Evolutionary conservation across 2,113 vertebrate species (phyloP).

Genomic region (Scophthalmus maximus): DNA sequence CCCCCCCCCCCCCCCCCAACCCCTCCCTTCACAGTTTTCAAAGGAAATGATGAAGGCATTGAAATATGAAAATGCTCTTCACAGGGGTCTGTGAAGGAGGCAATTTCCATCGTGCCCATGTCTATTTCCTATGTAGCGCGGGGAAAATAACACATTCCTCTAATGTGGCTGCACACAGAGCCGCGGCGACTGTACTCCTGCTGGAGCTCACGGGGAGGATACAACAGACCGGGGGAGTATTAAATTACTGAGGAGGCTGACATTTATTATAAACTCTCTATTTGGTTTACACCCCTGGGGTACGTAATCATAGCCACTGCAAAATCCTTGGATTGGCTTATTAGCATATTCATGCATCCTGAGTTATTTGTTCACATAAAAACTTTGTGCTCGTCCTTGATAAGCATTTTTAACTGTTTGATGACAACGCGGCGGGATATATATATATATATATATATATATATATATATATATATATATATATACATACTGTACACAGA

Average conservation of each 20-base stretch:
- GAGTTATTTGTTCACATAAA: slow-evolving; percentile 69
- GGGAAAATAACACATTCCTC: slow-evolving; percentile 67
- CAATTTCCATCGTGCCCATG: slow-evolving; percentile 77
- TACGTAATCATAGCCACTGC: slow-evolving; percentile 72
- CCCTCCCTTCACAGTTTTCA: slow-evolving; percentile 64
- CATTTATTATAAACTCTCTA: slow-evolving; percentile 65
- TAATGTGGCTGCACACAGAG: slow-evolving; percentile 75
- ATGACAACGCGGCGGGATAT: slow-evolving; percentile 40
- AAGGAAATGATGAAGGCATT: slow-evolving; percentile 79
- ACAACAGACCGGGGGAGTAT: slow-evolving; percentile 69
- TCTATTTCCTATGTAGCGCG: slow-evolving; percentile 73
- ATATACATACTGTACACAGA: no score
- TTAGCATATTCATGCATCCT: slow-evolving; percentile 74
- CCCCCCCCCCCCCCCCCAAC: slow-evolving; percentile 23
- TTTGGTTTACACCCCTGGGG: slow-evolving; percentile 75
- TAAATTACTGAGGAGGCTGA: slow-evolving; percentile 69
- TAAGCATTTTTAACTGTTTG: slow-evolving; percentile 69
- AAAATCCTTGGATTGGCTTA: slow-evolving; percentile 59
- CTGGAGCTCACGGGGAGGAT: slow-evolving; percentile 62
- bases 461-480: no score
- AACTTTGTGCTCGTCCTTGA: slow-evolving; percentile 73
- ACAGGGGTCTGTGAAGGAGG: slow-evolving; percentile 79
- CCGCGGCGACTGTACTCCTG: slow-evolving; percentile 61
- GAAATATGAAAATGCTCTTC: slow-evolving; percentile 83
- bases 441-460: no score